phyloP scores from a whole-genome alignment of 2,113 vertebrate genomes.

The Mohoua ochrocephala region DNA sequence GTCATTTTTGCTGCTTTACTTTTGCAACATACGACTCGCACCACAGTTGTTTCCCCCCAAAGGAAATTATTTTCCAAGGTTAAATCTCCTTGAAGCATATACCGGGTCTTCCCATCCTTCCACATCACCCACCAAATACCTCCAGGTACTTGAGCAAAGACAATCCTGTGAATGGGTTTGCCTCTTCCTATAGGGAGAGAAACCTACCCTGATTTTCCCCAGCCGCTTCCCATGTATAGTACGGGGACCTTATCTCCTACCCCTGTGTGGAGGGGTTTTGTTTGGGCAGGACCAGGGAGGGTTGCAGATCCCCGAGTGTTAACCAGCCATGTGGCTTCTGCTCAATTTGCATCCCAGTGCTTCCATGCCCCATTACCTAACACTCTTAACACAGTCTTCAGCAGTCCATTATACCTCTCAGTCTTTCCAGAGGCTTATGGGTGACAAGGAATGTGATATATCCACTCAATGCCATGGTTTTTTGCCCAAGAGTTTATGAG shows the following conservation, averaged over 20 bases:
- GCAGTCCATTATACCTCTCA: background rate
- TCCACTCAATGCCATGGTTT: background rate
- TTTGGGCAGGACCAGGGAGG: background rate
- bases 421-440: background rate
- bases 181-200: background rate
- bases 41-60: background rate
- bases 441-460: background rate
- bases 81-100: background rate
- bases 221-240: background rate
- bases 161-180: background rate
- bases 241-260: fast-evolving
- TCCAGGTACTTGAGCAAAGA: background rate
- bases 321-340: background rate
- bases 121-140: background rate
- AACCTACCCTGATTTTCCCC: background rate
- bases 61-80: background rate
- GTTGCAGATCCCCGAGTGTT: background rate
- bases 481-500: background rate
- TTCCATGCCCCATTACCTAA: background rate
- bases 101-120: background rate
- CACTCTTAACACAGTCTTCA: background rate
- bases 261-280: background rate
- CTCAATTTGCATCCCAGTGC: background rate
- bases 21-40: background rate
- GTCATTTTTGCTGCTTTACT: background rate